Percentiles rank a stretch among this genome's conserved stretches.
Conservation (phyloP, 2,797 vertebrate species). For the Crocodylus rhombifer region DNA sequence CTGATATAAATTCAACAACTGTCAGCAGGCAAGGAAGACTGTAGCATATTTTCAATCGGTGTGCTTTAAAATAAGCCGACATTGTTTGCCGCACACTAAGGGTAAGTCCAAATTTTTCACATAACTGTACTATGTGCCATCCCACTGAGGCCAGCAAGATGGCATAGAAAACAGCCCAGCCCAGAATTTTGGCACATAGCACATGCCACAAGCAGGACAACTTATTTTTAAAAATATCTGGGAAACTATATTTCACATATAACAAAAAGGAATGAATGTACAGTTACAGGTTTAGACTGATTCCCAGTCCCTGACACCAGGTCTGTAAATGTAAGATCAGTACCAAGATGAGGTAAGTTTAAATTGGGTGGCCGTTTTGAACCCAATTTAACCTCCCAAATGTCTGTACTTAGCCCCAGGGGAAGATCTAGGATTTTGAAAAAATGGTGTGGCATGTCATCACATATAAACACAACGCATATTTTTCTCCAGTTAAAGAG, state of each 20-base stretch:
- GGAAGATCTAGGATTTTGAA: no score
- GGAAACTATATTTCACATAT: neutral
- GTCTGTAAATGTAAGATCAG: no score
- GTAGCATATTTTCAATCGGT: neutral
- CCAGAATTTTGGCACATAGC: neutral
- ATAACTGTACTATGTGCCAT: neutral
- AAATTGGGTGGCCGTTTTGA: no score
- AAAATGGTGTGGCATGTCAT: no score
- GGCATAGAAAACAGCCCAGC: neutral
- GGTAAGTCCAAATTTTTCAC: neutral
- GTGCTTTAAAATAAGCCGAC: neutral
- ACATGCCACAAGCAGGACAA: neutral
- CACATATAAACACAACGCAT: no score
- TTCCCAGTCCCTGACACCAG: no score
- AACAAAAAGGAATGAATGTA: neutral
- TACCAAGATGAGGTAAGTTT: no score
- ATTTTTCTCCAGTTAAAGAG: no score
- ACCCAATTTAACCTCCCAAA: no score
- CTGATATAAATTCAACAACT: neutral
- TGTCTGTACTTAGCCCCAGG: no score
- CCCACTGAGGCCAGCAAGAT: neutral
- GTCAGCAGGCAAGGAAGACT: neutral
- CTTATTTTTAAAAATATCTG: neutral
- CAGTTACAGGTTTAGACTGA: no score
- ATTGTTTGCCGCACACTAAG: neutral